Base-by-base conservation (phyloP, 2,888 invertebrate species). In the Darwinula stevensoni region DNA sequence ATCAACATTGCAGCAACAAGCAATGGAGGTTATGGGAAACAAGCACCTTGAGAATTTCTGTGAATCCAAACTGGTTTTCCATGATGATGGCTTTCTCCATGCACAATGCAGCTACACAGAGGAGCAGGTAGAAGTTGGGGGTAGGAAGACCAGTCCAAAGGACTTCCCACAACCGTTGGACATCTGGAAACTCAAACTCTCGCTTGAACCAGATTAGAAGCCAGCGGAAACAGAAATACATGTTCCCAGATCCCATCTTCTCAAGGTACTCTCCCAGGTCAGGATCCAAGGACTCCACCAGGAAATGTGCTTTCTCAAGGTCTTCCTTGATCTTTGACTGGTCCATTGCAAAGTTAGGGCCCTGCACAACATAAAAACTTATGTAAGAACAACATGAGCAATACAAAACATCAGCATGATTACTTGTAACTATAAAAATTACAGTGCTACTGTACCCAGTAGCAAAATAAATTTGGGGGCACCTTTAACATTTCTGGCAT, bases 161-260 rank as follows among this genome's bases (percentile, higher is more conserved):
- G 27, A 84, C 75, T 57, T 94, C 91, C 91, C 91, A 94, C 37
- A 94, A 53, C 46, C 70, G 65, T 63, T 82, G 69, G 31, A 82
- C 70, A 47, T 88, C 80, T 4, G 63, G 57, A 37, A 75, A 70
- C 14, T 65, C 65, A 47, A 94, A 76, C 55, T 97, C 94, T 39
- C 94, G 56, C 51, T 94, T 97, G 50, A 88, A 94, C 53, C 80
- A 65, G 5, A 91, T 84, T 9, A 97, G 60, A 16, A 94, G 62
- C 91, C 94, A 97, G 6, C 94, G 73, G 57, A 97, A 97, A 51
- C 88, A 88, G 56, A 97, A 97, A 53, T 84, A 94, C 78, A 97
- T 82, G 49, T 94, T 91, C 4, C 75, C 80, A 2, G 73, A 73
- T 41, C 86, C 80, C 47, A 82, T 74, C 36, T 62, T 63, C 34